Evolutionary conservation across 1,140 invertebrate genomes (phyloP), one percentile per base, ranked within the genome.

Genomic region (Drosophila serrata): DNA sequence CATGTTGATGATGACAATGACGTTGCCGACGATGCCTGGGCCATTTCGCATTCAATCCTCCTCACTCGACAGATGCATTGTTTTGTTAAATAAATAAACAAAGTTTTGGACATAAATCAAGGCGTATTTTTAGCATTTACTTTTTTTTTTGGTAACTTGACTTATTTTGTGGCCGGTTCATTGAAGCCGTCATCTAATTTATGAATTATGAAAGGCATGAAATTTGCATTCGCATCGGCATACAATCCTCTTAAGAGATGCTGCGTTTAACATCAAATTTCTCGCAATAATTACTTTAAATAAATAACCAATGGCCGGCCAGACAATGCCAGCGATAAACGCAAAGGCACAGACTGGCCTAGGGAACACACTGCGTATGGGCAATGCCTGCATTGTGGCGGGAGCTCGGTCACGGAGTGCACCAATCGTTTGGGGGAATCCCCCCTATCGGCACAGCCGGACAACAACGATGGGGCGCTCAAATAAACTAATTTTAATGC

Each of bases 401-500:
- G 53, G 27, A n/a, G n/a, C n/a, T n/a, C n/a, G 63, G 43, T 33
- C 51, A 37, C 51, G 33, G 33, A 55, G 8, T 29, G 40, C 49
- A 48, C 43, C 68, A 62, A 80, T 73, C 72, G 81, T 39, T 39
- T 31, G 43, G 43, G 43, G 13, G 7, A 81, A 46, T 65, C 68
- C 70, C 69, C 68, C 70, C 73, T 78, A 78, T 57, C 61, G 79
- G 65, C 60, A 58, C 64, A 33, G 37, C 72, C 40, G 70, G 46
- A 48, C 43, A 8, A 17, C 15, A 4, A 4, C 24, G 24, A 24
- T 24, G 15, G 60, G n/a, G n/a, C n/a, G 55, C 73, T 87, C 79
- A 87, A 87, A 82, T 88, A 87, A 88, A 88, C 82, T 88, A 88
- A 87, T 87, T 87, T 87, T 87, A 87, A 87, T 87, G 77, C 82